Evolutionary conservation across 2,113 vertebrate species (phyloP).

Genomic region (Osmerus eperlanus): DNA sequence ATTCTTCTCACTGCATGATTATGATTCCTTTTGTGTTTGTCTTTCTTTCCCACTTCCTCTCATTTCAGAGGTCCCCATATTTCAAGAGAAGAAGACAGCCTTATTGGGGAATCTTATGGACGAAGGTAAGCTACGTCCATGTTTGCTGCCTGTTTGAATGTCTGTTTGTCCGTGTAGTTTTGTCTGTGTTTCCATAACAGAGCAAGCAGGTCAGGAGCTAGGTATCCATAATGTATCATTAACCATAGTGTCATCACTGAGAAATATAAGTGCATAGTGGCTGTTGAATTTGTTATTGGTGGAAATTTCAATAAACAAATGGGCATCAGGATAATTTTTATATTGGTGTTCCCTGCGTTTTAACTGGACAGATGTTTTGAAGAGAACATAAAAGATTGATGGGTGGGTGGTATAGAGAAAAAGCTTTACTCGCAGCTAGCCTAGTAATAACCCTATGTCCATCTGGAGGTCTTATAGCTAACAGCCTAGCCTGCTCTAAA

Average conservation of each 20-base stretch:
- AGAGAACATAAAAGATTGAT: not conserved
- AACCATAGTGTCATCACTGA: no score
- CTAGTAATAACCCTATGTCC: slow-evolving; percentile 9
- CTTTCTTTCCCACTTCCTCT: not conserved
- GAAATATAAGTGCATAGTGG: no score
- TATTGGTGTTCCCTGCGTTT: no score
- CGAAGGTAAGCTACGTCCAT: slow-evolving; percentile 64
- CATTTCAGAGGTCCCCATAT: slow-evolving; percentile 72
- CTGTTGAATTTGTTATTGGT: no score
- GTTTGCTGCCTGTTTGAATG: not conserved
- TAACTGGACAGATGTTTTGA: no score
- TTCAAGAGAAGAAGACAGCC: slow-evolving; percentile 76
- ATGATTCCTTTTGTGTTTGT: not conserved
- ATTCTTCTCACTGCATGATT: not conserved
- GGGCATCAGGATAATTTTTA: no score
- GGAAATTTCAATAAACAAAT: no score
- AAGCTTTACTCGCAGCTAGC: not conserved
- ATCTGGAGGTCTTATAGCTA: slow-evolving; percentile 8
- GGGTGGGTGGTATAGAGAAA: not conserved
- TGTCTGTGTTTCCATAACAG: no score
- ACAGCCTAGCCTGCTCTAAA: not conserved
- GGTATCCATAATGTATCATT: no score
- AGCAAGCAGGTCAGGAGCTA: no score
- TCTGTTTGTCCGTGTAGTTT: not conserved
- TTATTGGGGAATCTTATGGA: slow-evolving; percentile 82